A percentile compares a stretch with the other conserved stretches of the same genome.
These are phyloP conservation scores for Patella vulgata DNA, from an alignment of 1,140 invertebrate species.

Conservation along the genomic window DNA sequence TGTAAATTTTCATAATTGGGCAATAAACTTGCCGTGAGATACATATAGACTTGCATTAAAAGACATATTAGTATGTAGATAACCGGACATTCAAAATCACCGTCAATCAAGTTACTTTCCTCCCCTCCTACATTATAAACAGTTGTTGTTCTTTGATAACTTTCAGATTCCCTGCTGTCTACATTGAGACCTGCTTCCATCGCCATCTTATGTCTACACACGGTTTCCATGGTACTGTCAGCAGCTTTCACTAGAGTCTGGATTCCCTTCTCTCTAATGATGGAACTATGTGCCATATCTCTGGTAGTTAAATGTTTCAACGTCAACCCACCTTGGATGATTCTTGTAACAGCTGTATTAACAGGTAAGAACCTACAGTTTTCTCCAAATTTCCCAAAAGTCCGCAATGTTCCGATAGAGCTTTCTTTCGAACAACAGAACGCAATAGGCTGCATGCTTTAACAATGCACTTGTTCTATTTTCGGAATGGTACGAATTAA, in stretches of 20 bases:
- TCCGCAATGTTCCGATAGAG: not conserved
- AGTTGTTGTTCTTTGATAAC: no score
- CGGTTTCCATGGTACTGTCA: constrained; percentile 34
- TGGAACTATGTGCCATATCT: constrained; percentile 37
- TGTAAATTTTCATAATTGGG: not conserved
- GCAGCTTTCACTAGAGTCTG: constrained; percentile 41
- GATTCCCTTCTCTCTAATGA: constrained; percentile 36
- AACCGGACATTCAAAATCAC: no score
- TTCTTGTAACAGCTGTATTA: constrained; percentile 37
- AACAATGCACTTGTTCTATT: no score
- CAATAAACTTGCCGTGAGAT: no score
- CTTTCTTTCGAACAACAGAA: not conserved
- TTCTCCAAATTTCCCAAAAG: not conserved
- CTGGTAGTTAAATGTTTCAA: constrained; percentile 33
- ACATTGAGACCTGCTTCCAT: constrained; percentile 25
- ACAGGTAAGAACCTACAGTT: no score
- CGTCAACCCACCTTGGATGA: constrained; percentile 31
- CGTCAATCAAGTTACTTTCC: no score
- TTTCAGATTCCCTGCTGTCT: constrained; percentile 14
- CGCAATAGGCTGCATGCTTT: no score
- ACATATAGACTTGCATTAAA: no score
- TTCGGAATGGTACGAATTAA: no score
- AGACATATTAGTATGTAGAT: no score
- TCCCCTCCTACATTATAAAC: no score
- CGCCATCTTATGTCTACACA: constrained; percentile 38